These are phyloP conservation scores for Erannis defoliaria DNA, from an alignment of 2,888 invertebrate species.

Conservation along the genomic window DNA sequence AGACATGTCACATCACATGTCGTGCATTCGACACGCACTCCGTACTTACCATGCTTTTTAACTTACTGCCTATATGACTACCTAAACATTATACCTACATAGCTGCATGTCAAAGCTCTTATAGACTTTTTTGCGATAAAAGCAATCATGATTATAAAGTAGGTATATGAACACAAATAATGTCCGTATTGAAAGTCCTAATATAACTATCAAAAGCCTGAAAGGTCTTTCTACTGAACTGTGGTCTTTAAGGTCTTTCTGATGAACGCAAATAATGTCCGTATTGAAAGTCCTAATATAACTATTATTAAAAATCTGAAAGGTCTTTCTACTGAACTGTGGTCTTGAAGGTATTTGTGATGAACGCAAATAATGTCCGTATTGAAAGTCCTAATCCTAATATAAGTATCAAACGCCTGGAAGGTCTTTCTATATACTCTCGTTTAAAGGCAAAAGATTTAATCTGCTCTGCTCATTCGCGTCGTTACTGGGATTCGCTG, in stretches of 20 bases:
- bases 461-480: slow-evolving; percentile 23
- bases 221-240: no score
- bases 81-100: neutral
- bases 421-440: neutral
- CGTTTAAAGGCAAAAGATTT: neutral
- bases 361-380: neutral
- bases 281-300: no score
- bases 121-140: no score
- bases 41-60: neutral
- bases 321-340: no score
- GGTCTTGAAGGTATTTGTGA: no score
- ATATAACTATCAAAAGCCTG: no score
- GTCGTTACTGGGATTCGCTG: slow-evolving; percentile 54
- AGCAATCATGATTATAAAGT: no score
- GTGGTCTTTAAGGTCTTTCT: no score
- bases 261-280: no score
- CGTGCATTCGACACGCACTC: slow-evolving; percentile 37
- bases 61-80: neutral
- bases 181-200: no score
- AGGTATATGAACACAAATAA: no score
- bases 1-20: slow-evolving; percentile 26
- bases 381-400: slow-evolving; percentile 1
- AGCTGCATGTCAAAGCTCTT: neutral
- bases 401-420: slow-evolving; percentile 8
- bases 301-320: no score